A percentile compares a stretch with the other conserved stretches of the same genome.
Conservation (phyloP, 2,888 invertebrate genomes). For the Nemoura dubitans region DNA sequence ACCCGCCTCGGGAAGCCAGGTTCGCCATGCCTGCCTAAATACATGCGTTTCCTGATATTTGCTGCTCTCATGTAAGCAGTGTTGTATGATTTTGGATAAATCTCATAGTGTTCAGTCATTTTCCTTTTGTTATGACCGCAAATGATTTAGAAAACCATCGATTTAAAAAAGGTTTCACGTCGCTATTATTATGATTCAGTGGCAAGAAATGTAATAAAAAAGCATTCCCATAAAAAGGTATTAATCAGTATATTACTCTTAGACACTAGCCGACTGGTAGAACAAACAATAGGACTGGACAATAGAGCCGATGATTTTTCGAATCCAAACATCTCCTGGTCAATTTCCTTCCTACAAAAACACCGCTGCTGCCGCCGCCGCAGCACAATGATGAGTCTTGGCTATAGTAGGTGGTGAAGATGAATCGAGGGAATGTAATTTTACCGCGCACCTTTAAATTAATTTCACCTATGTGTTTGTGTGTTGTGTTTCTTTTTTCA, state of each 20-base stretch:
- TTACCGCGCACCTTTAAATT: conserved; percentile 29
- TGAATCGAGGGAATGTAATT: background rate
- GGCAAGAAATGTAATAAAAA: background rate
- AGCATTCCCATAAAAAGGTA: background rate
- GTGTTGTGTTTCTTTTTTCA: background rate
- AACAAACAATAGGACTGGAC: background rate
- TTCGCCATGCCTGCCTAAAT: too few relatives aligned
- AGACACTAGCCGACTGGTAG: background rate
- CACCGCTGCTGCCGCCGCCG: background rate
- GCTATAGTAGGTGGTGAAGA: background rate
- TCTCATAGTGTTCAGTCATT: background rate
- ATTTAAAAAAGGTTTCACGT: background rate
- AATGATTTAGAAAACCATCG: background rate
- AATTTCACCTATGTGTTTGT: conserved; percentile 31
- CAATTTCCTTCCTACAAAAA: background rate
- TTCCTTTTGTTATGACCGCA: background rate
- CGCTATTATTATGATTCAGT: background rate
- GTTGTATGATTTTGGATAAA: too few relatives aligned
- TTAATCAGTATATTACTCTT: background rate
- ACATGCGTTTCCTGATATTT: too few relatives aligned
- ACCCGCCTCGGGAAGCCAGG: too few relatives aligned
- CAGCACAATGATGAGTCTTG: background rate
- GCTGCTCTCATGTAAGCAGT: too few relatives aligned
- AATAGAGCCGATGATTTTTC: background rate
- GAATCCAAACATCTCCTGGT: background rate